phyloP scores from a whole-genome alignment of 2,888 invertebrate species.

The Argyresthia albistria region DNA sequence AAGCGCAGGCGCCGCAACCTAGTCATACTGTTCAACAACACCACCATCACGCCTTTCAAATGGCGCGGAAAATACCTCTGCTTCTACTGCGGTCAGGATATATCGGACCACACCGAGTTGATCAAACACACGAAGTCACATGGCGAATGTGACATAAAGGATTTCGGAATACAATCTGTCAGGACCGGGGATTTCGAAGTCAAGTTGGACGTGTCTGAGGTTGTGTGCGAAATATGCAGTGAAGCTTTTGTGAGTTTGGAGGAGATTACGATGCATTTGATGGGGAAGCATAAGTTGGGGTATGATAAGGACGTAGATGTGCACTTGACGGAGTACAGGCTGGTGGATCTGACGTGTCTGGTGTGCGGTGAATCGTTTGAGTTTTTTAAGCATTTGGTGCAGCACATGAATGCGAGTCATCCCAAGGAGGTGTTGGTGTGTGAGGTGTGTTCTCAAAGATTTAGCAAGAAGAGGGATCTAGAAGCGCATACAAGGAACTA shows the following conservation, averaged over 20 bases:
- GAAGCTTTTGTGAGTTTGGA: slow-evolving; percentile 21
- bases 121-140: slow-evolving; percentile 39
- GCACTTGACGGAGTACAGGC: slow-evolving; percentile 28
- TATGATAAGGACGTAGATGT: slow-evolving; percentile 30
- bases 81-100: slow-evolving; percentile 46
- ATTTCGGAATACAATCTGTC: slow-evolving; percentile 35
- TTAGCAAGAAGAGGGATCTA: slow-evolving; percentile 40
- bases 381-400: slow-evolving; percentile 32
- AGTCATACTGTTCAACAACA: slow-evolving; percentile 50
- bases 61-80: slow-evolving; percentile 51
- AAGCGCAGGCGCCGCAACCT: slow-evolving; percentile 34
- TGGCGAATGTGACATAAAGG: slow-evolving; percentile 28
- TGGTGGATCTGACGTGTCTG: slow-evolving; percentile 40
- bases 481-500: slow-evolving; percentile 30
- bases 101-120: slow-evolving; percentile 25
- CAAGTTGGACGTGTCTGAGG: slow-evolving; percentile 48
- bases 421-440: slow-evolving; percentile 31
- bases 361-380: slow-evolving; percentile 31
- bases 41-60: slow-evolving; percentile 52
- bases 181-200: slow-evolving; percentile 39
- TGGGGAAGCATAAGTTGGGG: slow-evolving; percentile 29
- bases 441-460: slow-evolving; percentile 30
- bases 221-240: slow-evolving; percentile 37
- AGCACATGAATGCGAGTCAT: slow-evolving; percentile 37
- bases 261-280: slow-evolving; percentile 30